Evolutionary conservation across 2,113 vertebrate species (phyloP).

Genomic region (Gallinago undulata): DNA sequence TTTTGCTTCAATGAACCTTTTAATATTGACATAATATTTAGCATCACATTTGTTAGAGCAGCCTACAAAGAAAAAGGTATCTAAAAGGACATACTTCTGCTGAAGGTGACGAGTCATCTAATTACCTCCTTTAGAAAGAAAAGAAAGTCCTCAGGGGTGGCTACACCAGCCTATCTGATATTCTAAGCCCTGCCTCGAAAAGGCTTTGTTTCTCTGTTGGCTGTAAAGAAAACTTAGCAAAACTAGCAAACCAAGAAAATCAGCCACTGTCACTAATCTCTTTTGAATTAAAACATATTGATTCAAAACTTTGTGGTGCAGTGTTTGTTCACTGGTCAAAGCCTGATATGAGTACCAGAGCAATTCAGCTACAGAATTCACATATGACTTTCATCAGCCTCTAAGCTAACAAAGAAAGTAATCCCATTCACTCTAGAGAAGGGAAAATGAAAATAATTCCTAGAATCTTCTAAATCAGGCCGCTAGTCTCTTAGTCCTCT

Average conservation of each 20-base stretch:
- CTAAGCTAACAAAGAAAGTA: neutral
- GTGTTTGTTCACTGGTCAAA: neutral
- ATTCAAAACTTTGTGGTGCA: neutral
- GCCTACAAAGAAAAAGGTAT: neutral
- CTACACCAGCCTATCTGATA: neutral
- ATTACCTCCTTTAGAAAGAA: neutral
- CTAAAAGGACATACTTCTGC: neutral
- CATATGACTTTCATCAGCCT: neutral
- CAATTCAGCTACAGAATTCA: neutral
- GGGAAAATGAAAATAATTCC: neutral
- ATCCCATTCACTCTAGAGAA: neutral
- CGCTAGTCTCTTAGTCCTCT: neutral
- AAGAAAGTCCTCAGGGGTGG: neutral
- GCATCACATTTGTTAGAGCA: neutral
- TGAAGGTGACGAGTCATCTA: neutral
- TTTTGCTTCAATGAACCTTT: neutral
- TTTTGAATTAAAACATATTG: neutral
- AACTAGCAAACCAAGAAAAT: slow-evolving; percentile 18
- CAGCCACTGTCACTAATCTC: neutral
- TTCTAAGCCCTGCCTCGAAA: neutral
- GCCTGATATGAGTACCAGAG: neutral
- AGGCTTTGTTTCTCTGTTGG: neutral
- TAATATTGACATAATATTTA: neutral
- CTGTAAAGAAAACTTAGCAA: neutral
- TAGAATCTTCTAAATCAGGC: neutral